Evolutionary conservation across 2,113 vertebrate genomes (phyloP).

Genomic region (Melanerpes aurifrons): DNA sequence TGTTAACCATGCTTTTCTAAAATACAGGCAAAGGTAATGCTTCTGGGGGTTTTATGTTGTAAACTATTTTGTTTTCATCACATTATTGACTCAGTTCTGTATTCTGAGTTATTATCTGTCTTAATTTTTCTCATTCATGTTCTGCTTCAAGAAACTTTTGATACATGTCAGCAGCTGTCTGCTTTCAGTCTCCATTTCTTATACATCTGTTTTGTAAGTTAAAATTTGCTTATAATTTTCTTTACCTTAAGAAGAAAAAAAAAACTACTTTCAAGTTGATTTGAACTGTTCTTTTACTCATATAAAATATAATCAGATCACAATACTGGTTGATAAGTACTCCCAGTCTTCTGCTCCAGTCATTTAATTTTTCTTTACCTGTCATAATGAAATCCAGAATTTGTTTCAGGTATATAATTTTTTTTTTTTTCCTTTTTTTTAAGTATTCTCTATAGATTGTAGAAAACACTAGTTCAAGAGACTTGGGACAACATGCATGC

Average conservation of each 20-base stretch:
- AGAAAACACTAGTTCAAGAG: not conserved
- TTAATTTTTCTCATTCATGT: not conserved
- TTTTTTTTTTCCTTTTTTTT: not conserved
- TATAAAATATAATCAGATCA: not conserved
- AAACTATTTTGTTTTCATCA: not conserved
- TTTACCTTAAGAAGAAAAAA: not conserved
- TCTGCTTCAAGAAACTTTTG: not conserved
- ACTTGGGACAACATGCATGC: not conserved
- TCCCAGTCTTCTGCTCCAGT: not conserved
- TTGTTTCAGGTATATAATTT: not conserved
- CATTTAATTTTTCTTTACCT: not conserved
- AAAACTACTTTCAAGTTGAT: not conserved
- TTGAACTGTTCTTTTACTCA: not conserved
- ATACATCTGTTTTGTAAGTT: not conserved
- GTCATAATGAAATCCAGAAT: not conserved
- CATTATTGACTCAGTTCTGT: not conserved
- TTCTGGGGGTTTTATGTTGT: fast-evolving
- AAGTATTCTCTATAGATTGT: not conserved
- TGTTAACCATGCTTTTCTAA: not conserved
- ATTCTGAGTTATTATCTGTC: not conserved
- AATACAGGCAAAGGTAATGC: not conserved
- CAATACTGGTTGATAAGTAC: not conserved
- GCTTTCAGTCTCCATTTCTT: not conserved
- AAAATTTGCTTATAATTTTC: not conserved
- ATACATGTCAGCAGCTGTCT: not conserved